Evolutionary conservation across 2,888 invertebrate species (phyloP).

Genomic region (Biston betularia): DNA sequence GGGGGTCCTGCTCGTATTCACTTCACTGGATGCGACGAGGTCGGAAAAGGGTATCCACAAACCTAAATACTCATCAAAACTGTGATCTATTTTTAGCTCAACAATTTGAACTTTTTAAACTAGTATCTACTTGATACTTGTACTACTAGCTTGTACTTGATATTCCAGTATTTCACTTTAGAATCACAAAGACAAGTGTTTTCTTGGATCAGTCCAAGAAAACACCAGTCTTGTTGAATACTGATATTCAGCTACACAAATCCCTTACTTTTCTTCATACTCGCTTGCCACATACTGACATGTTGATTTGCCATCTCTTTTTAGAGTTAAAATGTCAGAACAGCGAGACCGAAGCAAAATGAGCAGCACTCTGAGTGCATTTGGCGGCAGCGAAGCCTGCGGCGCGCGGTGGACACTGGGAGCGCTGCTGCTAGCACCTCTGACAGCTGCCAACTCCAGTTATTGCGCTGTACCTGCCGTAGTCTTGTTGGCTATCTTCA

Average conservation of each 20-base stretch:
- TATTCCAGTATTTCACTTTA: too few species aligned
- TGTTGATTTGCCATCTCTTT: background rate
- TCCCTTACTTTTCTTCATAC: background rate
- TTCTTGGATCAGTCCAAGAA: too few species aligned
- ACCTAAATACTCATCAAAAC: background rate
- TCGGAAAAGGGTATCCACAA: background rate
- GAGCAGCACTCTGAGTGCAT: slow-evolving; percentile 63
- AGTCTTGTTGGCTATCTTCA: slow-evolving; percentile 79
- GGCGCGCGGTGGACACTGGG: slow-evolving; percentile 87
- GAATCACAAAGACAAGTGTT: too few species aligned
- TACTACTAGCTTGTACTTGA: too few species aligned
- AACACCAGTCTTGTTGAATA: too few species aligned
- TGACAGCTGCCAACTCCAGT: slow-evolving; percentile 87
- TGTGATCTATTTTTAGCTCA: background rate
- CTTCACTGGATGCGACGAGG: background rate
- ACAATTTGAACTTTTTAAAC: too few species aligned
- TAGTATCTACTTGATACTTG: too few species aligned
- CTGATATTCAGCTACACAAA: background rate
- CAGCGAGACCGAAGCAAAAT: slow-evolving; percentile 57
- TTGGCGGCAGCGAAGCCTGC: slow-evolving; percentile 73
- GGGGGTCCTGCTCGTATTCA: slow-evolving; percentile 9
- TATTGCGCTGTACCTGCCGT: slow-evolving; percentile 86
- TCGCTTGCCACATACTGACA: background rate
- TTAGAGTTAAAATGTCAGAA: slow-evolving; percentile 55
- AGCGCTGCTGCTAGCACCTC: slow-evolving; percentile 84